phyloP scores from a whole-genome alignment of 2,888 invertebrate species.

The Epistrophe eligans region DNA sequence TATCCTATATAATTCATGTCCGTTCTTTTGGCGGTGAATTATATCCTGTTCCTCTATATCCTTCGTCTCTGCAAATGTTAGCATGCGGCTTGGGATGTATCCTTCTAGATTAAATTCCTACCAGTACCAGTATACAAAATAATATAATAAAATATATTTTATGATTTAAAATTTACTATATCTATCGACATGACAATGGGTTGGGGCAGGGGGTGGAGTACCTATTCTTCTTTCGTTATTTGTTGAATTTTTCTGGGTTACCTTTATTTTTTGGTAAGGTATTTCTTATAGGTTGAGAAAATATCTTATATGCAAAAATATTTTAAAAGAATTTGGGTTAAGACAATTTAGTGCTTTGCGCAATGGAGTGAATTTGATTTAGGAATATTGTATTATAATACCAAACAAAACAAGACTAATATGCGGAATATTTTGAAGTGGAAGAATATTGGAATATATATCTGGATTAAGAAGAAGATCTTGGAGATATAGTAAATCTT shows the following conservation, averaged over 20 bases:
- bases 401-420: neutral
- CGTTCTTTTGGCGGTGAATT: slow-evolving; percentile 66
- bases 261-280: slow-evolving; percentile 21
- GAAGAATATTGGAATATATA: neutral
- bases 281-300: neutral
- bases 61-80: slow-evolving; percentile 30
- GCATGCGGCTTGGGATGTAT: slow-evolving; percentile 21
- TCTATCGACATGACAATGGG: slow-evolving; percentile 70
- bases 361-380: slow-evolving; percentile 67
- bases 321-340: slow-evolving; percentile 43
- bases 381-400: slow-evolving; percentile 17
- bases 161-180: slow-evolving; percentile 72
- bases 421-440: neutral
- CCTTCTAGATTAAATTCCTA: no score
- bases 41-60: slow-evolving; percentile 43
- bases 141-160: slow-evolving; percentile 59
- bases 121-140: neutral
- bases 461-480: neutral
- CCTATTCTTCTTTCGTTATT: neutral
- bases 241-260: slow-evolving; percentile 19
- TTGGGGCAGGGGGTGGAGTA: neutral
- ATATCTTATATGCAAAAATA: neutral
- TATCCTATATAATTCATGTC: slow-evolving; percentile 72
- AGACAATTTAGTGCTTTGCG: slow-evolving; percentile 67
- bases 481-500: neutral